Base-by-base conservation (phyloP, 2,113 vertebrate species). In the Glareola pratincola region DNA sequence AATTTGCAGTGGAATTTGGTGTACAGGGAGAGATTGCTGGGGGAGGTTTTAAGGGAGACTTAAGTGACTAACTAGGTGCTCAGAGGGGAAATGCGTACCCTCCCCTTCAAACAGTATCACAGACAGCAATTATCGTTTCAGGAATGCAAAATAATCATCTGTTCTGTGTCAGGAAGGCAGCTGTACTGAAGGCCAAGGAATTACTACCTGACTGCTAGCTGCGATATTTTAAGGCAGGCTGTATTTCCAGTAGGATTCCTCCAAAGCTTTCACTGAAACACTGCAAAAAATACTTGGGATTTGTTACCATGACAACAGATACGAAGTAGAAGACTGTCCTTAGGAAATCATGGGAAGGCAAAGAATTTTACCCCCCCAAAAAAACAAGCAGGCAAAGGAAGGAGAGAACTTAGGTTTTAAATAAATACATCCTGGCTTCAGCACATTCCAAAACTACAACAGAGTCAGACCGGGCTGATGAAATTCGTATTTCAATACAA, bases 271-370 rank as follows among this genome's bases (percentile, higher is more conserved):
- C 79, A 93, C 63, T 66, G 68, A 80, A 83, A 93, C 17, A 21
- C 22, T 60, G 71, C 47, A 74, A 94, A 96, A 78, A 48, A 10
- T 14, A 67, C 89, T 91, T 82, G 74, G 74, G 85, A 86, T 83
- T 80, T 94, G 92, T 94, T 94, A 69, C 88, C 92, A 93, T 92
- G 71, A 73, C 95, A 95, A 95, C 85, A 88, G 85, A 94, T 59
- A 68, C 14, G 63, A 83, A 91, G 30, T 8, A 82, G 74, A 79
- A 71, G 34, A 88, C n/a, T 62, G 50, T 32, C 74, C 66, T 59
- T 30, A 57, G 63, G 67, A 95, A 95, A 85, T 76, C 56, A 62
- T 14, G 41, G 47, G 53, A 85, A 92, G 63, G 73, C n/a, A 57
- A 85, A 73, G 77, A 90, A 92, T 69, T 79, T 79, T 76, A 50